Evolutionary conservation across 2,113 vertebrate genomes (phyloP).

Genomic region (Silurus glanis): DNA sequence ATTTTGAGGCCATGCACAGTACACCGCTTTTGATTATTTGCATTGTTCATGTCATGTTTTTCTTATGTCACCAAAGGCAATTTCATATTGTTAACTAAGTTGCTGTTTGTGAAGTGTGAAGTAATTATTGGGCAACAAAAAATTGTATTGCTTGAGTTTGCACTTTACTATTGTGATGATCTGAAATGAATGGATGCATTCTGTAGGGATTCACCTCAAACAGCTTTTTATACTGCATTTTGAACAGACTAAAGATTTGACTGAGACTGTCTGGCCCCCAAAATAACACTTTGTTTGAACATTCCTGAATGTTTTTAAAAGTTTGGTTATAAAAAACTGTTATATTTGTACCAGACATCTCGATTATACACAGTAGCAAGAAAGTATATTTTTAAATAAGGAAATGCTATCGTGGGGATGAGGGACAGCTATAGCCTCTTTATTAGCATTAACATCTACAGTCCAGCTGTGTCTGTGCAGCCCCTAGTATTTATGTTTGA

Average conservation of each 20-base stretch:
- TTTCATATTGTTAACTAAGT: not conserved
- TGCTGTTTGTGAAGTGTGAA: not conserved
- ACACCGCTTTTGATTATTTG: not conserved
- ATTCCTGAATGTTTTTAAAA: not conserved
- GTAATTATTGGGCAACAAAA: not conserved
- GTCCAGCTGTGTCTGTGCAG: not conserved
- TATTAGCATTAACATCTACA: slow-evolving; percentile 5
- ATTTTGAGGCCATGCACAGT: not conserved
- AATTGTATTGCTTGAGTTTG: not conserved
- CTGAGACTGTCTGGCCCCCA: slow-evolving; percentile 15
- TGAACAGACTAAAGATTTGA: slow-evolving; percentile 24
- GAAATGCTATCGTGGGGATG: not conserved
- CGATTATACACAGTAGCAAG: not conserved
- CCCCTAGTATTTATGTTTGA: not conserved
- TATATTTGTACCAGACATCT: not conserved
- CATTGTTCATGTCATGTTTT: not conserved
- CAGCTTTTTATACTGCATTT: not conserved
- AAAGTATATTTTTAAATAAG: slow-evolving; percentile 9
- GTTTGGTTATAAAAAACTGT: no score
- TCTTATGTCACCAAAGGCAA: not conserved
- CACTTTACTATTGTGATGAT: not conserved
- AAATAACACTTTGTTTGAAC: slow-evolving; percentile 10
- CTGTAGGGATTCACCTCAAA: not conserved
- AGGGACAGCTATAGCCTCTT: not conserved
- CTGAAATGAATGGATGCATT: not conserved